These are phyloP conservation scores for Drosophila phalerata DNA, from an alignment of 2,888 invertebrate species.

Conservation along the genomic window DNA sequence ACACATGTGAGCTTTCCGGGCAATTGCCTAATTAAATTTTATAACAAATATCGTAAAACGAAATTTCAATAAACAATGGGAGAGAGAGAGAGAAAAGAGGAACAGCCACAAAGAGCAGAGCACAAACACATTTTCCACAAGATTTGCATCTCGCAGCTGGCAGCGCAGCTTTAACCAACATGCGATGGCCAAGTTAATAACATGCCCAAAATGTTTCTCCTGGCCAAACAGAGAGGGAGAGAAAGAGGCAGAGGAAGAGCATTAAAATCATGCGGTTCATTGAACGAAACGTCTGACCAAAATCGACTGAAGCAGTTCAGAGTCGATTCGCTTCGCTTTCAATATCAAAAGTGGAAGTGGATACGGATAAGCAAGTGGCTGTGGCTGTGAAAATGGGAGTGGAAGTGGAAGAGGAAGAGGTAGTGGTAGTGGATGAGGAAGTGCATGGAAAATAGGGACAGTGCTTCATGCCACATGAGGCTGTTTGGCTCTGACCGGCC, in stretches of 20 bases:
- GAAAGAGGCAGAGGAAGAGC: constrained; percentile 17
- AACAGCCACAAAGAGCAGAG: constrained; percentile 12
- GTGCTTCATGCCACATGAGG: constrained; percentile 27
- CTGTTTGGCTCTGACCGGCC: constrained; percentile 2
- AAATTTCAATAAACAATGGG: constrained; percentile 66
- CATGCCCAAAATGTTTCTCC: no score
- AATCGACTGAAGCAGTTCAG: constrained; percentile 32
- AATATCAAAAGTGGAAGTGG: constrained; percentile 72
- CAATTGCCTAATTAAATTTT: constrained; percentile 79
- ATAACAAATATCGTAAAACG: constrained; percentile 72
- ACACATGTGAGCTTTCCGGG: constrained; percentile 61
- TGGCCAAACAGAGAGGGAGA: background rate
- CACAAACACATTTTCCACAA: constrained; percentile 49
- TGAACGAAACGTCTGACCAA: constrained; percentile 64
- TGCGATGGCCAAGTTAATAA: constrained; percentile 62
- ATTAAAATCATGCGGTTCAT: constrained; percentile 80
- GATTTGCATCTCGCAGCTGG: constrained; percentile 64
- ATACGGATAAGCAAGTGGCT: constrained; percentile 32
- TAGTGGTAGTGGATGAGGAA: background rate
- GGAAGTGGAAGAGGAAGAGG: background rate
- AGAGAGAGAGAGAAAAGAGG: background rate
- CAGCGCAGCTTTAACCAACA: constrained; percentile 43
- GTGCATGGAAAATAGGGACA: constrained; percentile 18
- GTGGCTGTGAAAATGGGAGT: background rate
- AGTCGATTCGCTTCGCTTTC: constrained; percentile 60